Percentiles rank a stretch among this genome's conserved stretches.
Evolutionary conservation across 35 echinoderm and acorn worm species (phyloP).

Genomic region (Eucidaris tribuloides): DNA sequence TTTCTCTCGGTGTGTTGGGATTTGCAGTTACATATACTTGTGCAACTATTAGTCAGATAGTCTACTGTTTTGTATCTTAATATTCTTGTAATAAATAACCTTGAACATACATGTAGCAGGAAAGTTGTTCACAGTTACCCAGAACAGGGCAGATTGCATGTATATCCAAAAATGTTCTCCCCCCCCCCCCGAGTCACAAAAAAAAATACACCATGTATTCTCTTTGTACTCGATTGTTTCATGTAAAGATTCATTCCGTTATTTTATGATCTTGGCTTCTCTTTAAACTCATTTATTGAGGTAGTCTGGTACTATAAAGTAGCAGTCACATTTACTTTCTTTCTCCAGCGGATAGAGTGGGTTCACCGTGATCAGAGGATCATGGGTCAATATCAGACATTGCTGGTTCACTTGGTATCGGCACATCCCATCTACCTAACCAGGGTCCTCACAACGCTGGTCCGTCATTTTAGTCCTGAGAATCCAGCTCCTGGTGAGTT

Average conservation of each 20-base stretch:
- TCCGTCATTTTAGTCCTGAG: conserved; percentile 24
- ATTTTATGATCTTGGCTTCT: neutral
- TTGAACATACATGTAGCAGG: too few relatives aligned
- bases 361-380: neutral
- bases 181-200: neutral
- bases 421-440: conserved; percentile 67
- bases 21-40: too few relatives aligned
- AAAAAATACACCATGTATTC: neutral
- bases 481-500: neutral
- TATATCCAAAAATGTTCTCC: neutral
- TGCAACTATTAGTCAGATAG: too few relatives aligned
- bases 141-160: too few relatives aligned
- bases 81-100: too few relatives aligned
- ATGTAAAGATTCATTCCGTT: neutral
- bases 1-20: too few relatives aligned
- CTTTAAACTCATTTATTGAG: neutral
- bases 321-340: neutral
- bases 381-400: conserved; percentile 31
- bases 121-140: too few relatives aligned
- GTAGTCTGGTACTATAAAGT: neutral
- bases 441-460: conserved; percentile 36
- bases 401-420: conserved; percentile 44
- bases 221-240: neutral
- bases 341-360: conserved; percentile 54
- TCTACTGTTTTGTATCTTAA: too few relatives aligned